Percentiles rank a stretch among this genome's conserved stretches.
phyloP scores from a whole-genome alignment of 2,888 invertebrate genomes.

The Malthinus seriepunctatus region DNA sequence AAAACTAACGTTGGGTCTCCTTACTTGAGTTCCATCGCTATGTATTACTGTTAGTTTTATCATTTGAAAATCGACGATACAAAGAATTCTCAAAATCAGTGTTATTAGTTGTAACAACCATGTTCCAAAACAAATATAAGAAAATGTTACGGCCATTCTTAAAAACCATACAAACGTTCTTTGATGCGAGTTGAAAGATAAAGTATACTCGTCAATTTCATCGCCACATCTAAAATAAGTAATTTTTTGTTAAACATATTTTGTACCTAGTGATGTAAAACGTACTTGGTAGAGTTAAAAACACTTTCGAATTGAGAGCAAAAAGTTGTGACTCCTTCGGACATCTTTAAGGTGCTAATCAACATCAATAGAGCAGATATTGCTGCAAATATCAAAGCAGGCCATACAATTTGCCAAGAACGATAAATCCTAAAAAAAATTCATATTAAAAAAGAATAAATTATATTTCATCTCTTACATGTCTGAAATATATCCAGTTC shows the following conservation, averaged over 20 bases:
- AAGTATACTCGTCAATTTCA: constrained; percentile 39
- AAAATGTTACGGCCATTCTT: constrained; percentile 9
- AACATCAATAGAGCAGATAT: constrained; percentile 3
- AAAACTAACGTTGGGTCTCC: no score
- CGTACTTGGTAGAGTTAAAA: constrained; percentile 36
- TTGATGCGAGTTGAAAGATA: constrained; percentile 32
- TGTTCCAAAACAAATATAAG: constrained; percentile 29
- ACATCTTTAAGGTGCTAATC: constrained; percentile 18
- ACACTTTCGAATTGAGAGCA: constrained; percentile 38
- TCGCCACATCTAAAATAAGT: constrained; percentile 37
- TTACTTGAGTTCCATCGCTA: neutral
- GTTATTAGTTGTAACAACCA: constrained; percentile 38
- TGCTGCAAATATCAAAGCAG: constrained; percentile 27
- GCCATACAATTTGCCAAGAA: constrained; percentile 42
- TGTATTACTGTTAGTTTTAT: constrained; percentile 8
- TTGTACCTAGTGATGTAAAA: no score
- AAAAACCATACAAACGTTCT: constrained; percentile 23
- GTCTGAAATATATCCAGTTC: constrained; percentile 34
- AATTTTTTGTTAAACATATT: no score
- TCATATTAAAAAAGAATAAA: neutral
- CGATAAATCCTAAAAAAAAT: constrained; percentile 36
- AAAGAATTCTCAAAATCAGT: constrained; percentile 36
- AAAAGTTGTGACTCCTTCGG: constrained; percentile 37
- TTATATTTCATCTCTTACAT: constrained; percentile 33
- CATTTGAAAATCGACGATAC: constrained; percentile 37